Percentiles rank a stretch among this genome's conserved stretches.
phyloP scores from a whole-genome alignment of 2,113 vertebrate genomes.

The Elgaria multicarinata region DNA sequence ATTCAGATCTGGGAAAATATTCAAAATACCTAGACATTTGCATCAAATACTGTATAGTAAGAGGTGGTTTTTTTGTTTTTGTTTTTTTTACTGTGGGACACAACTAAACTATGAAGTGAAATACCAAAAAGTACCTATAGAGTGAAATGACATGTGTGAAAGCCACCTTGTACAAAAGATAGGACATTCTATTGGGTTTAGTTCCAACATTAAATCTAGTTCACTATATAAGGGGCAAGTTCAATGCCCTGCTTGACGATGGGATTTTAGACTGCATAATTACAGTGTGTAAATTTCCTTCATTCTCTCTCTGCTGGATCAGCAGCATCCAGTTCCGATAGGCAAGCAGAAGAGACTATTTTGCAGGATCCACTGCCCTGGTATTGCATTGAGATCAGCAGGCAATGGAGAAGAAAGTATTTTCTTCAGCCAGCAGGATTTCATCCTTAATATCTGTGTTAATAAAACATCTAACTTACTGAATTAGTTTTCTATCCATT shows the following conservation, averaged over 20 bases:
- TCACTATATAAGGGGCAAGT: background rate
- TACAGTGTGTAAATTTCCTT: background rate
- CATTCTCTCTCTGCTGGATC: background rate
- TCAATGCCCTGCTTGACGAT: background rate
- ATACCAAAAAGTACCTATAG: background rate
- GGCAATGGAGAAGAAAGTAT: background rate
- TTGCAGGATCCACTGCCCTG: background rate
- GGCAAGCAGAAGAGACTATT: constrained; percentile 13
- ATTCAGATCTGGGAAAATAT: background rate
- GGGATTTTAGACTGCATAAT: background rate
- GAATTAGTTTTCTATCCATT: constrained; percentile 61
- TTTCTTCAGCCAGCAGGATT: constrained; percentile 38
- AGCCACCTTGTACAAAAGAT: background rate
- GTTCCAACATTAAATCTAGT: background rate
- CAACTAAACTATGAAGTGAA: background rate
- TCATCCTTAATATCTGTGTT: constrained; percentile 56
- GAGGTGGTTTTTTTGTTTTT: too few species aligned
- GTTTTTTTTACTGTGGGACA: background rate
- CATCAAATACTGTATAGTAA: background rate
- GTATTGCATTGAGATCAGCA: background rate
- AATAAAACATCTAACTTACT: constrained; percentile 51
- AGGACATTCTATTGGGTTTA: background rate
- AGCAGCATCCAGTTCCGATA: background rate
- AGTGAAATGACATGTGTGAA: background rate
- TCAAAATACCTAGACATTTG: background rate